phyloP scores from a whole-genome alignment of 2,113 vertebrate genomes.

The Lophura nycthemera region DNA sequence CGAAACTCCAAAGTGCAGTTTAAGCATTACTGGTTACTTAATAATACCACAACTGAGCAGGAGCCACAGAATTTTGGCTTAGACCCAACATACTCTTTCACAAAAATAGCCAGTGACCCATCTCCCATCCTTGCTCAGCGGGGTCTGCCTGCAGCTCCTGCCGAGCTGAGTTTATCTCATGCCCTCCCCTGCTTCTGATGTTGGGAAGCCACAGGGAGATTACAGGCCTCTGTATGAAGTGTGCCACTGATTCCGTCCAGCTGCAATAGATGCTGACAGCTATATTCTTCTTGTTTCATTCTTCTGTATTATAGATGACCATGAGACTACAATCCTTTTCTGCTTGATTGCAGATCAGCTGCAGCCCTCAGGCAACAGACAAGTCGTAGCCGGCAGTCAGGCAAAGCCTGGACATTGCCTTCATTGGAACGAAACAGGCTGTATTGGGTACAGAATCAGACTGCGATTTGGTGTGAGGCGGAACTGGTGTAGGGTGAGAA shows the following conservation, averaged over 20 bases:
- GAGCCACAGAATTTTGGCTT: not conserved
- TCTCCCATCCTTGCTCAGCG: accelerated
- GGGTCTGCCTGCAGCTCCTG: not conserved
- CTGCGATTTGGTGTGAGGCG: not conserved
- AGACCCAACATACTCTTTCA: not conserved
- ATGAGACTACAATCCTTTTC: not conserved
- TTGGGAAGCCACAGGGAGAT: not conserved
- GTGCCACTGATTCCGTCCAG: not conserved
- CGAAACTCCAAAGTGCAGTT: not conserved
- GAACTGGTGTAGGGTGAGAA: not conserved
- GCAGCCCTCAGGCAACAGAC: not conserved
- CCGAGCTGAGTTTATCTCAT: not conserved
- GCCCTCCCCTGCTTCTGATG: not conserved
- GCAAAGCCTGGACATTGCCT: not conserved
- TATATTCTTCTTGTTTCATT: conserved; percentile 21
- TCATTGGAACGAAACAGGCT: not conserved
- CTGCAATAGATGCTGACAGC: not conserved
- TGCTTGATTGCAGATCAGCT: conserved; percentile 34
- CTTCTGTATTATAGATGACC: conserved; percentile 30
- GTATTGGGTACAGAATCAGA: not conserved
- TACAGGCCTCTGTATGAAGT: not conserved
- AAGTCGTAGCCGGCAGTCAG: not conserved
- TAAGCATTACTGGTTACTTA: conserved; percentile 32
- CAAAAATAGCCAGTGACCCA: not conserved
- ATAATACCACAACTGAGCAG: not conserved